These are phyloP conservation scores for Acanthurus leucopareius DNA, from an alignment of 2,797 vertebrate genomes.

Conservation along the genomic window DNA sequence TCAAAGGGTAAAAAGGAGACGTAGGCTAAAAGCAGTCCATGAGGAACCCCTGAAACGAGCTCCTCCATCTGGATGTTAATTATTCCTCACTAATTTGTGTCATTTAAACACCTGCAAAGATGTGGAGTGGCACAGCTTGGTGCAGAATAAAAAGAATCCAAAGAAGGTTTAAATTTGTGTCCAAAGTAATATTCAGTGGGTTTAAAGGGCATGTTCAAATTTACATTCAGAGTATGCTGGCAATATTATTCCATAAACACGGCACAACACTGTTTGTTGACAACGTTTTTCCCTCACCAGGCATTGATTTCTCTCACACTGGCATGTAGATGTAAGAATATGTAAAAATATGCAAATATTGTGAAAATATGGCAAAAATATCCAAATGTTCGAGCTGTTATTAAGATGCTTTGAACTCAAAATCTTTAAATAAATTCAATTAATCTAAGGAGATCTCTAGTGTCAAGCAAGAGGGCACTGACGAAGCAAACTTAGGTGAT, in stretches of 20 bases:
- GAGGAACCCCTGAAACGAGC: slow-evolving; percentile 46
- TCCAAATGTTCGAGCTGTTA: slow-evolving; percentile 37
- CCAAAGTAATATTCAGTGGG: slow-evolving; percentile 24
- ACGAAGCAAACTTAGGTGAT: slow-evolving; percentile 61
- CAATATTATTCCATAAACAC: slow-evolving; percentile 33
- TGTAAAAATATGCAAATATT: slow-evolving; percentile 79
- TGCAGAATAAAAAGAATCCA: slow-evolving; percentile 24
- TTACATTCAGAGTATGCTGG: slow-evolving; percentile 25
- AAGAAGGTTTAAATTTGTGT: slow-evolving; percentile 34
- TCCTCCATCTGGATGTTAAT: slow-evolving; percentile 53
- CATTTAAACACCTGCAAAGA: slow-evolving; percentile 47
- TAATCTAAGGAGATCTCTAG: slow-evolving; percentile 40
- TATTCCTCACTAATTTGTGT: slow-evolving; percentile 45
- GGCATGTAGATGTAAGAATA: slow-evolving; percentile 61
- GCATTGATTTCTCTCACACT: slow-evolving; percentile 40
- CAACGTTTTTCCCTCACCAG: slow-evolving; percentile 48
- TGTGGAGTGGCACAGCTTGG: slow-evolving; percentile 3
- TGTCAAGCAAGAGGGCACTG: not conserved
- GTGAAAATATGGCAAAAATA: slow-evolving; percentile 63
- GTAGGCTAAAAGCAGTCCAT: slow-evolving; percentile 22
- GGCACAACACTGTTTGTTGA: slow-evolving; percentile 50
- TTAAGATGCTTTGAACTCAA: slow-evolving; percentile 35
- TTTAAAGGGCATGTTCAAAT: slow-evolving; percentile 63
- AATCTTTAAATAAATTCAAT: slow-evolving; percentile 59
- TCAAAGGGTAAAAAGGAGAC: slow-evolving; percentile 34